Conservation (phyloP, 2,113 vertebrate species). For the Bettongia penicillata region DNA sequence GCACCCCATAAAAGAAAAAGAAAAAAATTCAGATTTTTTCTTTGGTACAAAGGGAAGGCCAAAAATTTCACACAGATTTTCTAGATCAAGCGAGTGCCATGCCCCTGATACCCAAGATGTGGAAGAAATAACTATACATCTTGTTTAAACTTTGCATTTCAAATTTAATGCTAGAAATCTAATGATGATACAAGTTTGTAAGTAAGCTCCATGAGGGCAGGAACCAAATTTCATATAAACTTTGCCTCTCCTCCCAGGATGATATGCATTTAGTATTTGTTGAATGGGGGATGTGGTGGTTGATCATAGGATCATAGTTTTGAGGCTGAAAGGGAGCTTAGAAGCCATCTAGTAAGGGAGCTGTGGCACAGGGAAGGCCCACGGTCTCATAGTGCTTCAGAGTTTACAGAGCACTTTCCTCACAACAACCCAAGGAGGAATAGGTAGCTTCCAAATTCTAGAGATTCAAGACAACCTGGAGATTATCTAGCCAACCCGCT, state of each 20-base stretch:
- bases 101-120: too few relatives aligned
- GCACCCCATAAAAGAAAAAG: too few relatives aligned
- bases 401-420: background rate
- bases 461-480: background rate
- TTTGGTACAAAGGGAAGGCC: too few relatives aligned
- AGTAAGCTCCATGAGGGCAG: background rate
- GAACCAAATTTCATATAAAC: background rate
- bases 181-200: background rate
- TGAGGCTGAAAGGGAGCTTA: background rate
- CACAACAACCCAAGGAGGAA: background rate
- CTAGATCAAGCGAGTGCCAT: too few relatives aligned
- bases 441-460: background rate
- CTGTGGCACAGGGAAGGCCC: background rate
- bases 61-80: too few relatives aligned
- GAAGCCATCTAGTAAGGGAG: background rate
- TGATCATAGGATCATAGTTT: background rate
- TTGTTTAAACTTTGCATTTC: background rate
- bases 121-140: too few relatives aligned
- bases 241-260: too few relatives aligned
- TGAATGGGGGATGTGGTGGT: background rate
- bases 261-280: background rate
- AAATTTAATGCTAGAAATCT: background rate
- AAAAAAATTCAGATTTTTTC: too few relatives aligned
- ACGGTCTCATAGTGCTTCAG: too few relatives aligned
- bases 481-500: background rate